Conservation (phyloP, 2,113 vertebrate genomes). For the Noctilio leporinus region DNA sequence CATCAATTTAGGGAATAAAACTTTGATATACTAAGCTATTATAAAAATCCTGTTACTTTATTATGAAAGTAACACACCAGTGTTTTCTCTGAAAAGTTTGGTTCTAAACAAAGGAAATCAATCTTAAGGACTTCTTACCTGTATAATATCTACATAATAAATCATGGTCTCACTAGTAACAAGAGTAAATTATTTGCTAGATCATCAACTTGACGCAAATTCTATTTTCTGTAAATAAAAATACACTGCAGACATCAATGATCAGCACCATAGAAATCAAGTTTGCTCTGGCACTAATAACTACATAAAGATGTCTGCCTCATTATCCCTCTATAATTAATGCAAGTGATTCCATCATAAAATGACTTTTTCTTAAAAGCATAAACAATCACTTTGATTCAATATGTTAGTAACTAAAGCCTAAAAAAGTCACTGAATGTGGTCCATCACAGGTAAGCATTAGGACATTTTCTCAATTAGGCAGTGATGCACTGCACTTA, state of each 20-base stretch:
- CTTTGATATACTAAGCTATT: background rate
- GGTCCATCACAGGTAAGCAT: constrained; percentile 31
- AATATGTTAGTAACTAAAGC: constrained; percentile 52
- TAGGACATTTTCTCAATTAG: constrained; percentile 27
- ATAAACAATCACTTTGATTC: constrained; percentile 64
- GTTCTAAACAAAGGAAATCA: background rate
- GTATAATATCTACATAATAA: background rate
- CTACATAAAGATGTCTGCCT: constrained; percentile 7
- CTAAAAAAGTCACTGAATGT: constrained; percentile 40
- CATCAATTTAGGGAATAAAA: background rate
- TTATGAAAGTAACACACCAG: constrained; percentile 8
- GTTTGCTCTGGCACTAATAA: constrained; percentile 29
- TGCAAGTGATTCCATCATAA: constrained; percentile 16
- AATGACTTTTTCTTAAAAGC: constrained; percentile 53
- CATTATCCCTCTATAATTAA: constrained; percentile 46
- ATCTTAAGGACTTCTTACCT: background rate
- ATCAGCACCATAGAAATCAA: background rate
- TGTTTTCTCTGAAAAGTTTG: constrained; percentile 33
- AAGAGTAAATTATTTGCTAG: constrained; percentile 1
- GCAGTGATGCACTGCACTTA: background rate
- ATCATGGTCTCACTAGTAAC: background rate
- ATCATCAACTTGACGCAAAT: background rate
- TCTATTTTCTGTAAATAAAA: constrained; percentile 16
- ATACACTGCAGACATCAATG: background rate
- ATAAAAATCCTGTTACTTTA: constrained; percentile 23